Percentiles rank a stretch among this genome's conserved stretches.
Conservation (phyloP, 2,113 vertebrate genomes). For the Boulengeromyrus knoepffleri region DNA sequence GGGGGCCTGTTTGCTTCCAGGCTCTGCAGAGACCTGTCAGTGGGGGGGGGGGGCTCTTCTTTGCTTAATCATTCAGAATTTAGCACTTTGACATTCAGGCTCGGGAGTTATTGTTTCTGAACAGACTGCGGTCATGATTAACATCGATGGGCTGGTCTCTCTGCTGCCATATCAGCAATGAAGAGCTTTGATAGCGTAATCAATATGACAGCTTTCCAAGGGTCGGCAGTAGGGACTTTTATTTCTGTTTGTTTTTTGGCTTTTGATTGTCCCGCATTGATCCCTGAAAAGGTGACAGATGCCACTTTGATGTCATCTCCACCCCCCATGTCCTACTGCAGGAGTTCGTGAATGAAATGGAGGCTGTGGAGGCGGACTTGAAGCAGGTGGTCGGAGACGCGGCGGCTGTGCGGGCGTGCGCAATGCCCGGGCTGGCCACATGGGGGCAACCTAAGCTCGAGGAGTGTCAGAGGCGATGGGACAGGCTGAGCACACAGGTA, state of each 20-base stretch:
- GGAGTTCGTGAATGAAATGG: conserved; percentile 69
- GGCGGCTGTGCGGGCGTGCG: conserved; percentile 56
- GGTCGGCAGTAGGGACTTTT: not conserved
- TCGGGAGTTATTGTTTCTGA: not conserved
- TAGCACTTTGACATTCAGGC: not conserved
- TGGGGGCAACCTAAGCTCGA: conserved; percentile 68
- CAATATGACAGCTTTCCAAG: not conserved
- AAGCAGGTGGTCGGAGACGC: conserved; percentile 81
- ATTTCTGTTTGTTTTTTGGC: not conserved
- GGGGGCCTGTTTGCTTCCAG: not conserved
- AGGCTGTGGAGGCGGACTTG: conserved; percentile 68
- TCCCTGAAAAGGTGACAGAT: not conserved
- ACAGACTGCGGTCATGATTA: not conserved
- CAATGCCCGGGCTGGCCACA: conserved; percentile 58
- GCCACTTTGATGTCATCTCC: not conserved
- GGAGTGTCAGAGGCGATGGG: conserved; percentile 69
- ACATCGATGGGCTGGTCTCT: not conserved
- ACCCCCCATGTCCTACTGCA: conserved; percentile 34
- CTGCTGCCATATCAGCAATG: not conserved
- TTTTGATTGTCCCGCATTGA: not conserved
- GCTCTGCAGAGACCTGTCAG: not conserved
- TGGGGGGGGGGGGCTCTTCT: not conserved
- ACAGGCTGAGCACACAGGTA: conserved; percentile 79
- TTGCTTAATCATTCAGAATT: not conserved
- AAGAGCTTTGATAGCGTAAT: not conserved